Evolutionary conservation across 2,888 invertebrate species (phyloP).

Genomic region (Phyto melanocephala): DNA sequence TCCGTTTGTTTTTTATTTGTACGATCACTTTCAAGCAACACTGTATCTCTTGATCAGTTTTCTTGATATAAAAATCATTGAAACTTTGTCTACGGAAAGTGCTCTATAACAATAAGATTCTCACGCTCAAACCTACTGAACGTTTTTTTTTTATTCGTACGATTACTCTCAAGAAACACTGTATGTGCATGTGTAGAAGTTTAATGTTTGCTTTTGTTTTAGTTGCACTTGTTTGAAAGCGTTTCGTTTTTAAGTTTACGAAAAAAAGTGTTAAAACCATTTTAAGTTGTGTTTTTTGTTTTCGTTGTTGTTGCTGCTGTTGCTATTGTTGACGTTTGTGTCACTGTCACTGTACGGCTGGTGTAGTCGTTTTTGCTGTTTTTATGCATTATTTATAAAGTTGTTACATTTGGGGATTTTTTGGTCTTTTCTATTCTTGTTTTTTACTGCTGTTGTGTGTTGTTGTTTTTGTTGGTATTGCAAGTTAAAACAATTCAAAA

Average conservation of each 20-base stretch:
- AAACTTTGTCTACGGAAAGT: too few species aligned
- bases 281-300: constrained; percentile 21
- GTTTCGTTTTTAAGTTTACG: not conserved
- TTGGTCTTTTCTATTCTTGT: constrained; percentile 42
- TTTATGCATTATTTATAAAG: constrained; percentile 71
- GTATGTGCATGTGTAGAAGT: not conserved
- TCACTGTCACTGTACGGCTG: constrained; percentile 16
- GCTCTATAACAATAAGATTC: too few species aligned
- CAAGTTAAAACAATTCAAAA: constrained; percentile 33
- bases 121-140: too few species aligned
- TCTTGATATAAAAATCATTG: too few species aligned
- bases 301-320: not conserved
- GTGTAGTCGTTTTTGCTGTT: constrained; percentile 46
- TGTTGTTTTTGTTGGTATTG: constrained; percentile 31
- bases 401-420: constrained; percentile 71
- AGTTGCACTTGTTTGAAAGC: not conserved
- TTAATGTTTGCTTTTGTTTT: constrained; percentile 1
- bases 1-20: too few species aligned
- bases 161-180: not conserved
- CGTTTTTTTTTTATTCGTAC: too few species aligned
- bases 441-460: constrained; percentile 20
- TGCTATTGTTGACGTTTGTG: constrained; percentile 8
- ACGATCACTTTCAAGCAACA: too few species aligned
- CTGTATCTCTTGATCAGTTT: too few species aligned
- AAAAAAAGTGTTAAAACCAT: constrained; percentile 55